Conservation (phyloP, 2,797 vertebrate species). For the Hapalemur alaotrensis region DNA sequence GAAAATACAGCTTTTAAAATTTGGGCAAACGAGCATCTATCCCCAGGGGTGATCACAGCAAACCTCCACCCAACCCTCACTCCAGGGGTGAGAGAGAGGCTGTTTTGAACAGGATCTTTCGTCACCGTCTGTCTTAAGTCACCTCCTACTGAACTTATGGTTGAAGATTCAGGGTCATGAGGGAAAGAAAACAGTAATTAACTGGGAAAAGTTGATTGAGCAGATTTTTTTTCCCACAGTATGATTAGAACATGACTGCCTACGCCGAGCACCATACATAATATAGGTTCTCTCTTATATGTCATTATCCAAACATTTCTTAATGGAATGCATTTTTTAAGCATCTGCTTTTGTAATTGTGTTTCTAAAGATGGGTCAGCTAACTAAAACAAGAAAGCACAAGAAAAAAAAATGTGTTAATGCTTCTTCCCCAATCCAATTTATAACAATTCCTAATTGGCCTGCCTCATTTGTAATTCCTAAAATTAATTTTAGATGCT, state of each 20-base stretch:
- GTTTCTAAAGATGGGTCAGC: constrained; percentile 63
- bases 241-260: constrained; percentile 77
- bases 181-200: constrained; percentile 90
- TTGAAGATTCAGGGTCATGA: constrained; percentile 84
- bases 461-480: constrained; percentile 62
- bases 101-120: constrained; percentile 86
- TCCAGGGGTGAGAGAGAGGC: constrained; percentile 79
- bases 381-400: constrained; percentile 69
- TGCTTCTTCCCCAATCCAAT: background rate
- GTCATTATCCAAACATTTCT: constrained; percentile 79
- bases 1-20: constrained; percentile 24
- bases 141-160: constrained; percentile 87
- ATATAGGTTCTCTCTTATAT: constrained; percentile 57
- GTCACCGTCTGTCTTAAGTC: constrained; percentile 84
- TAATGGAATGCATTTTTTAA: constrained; percentile 76
- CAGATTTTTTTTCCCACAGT: constrained; percentile 53
- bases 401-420: background rate
- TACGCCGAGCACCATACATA: constrained; percentile 70
- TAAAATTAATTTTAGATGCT: constrained; percentile 76
- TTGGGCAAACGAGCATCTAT: background rate
- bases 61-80: constrained; percentile 28
- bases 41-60: background rate
- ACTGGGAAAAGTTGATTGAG: constrained; percentile 85
- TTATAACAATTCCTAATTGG: constrained; percentile 61
- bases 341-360: constrained; percentile 76